Evolutionary conservation across 1,140 invertebrate species (phyloP).

Genomic region (Cydia amplana): DNA sequence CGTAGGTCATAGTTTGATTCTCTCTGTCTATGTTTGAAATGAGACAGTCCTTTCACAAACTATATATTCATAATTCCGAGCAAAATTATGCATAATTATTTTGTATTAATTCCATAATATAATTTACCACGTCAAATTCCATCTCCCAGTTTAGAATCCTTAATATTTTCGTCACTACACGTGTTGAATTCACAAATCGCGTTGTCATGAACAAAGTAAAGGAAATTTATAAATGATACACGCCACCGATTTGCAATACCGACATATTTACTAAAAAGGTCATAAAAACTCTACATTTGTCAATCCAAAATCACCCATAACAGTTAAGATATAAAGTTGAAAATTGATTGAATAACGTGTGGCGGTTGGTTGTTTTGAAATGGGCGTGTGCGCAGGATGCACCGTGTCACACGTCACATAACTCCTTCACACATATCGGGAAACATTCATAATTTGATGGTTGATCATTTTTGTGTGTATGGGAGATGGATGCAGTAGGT

Average conservation of each 20-base stretch:
- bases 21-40: too few species aligned
- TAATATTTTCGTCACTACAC: neutral
- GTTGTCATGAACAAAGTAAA: conserved; percentile 13
- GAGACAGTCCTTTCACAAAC: too few species aligned
- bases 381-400: conserved; percentile 52
- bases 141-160: neutral
- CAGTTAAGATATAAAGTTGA: neutral
- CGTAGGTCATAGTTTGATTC: too few species aligned
- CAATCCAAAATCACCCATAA: neutral
- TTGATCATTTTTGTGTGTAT: neutral
- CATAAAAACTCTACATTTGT: neutral
- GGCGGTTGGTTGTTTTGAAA: conserved; percentile 38
- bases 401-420: conserved; percentile 64
- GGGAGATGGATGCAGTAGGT: neutral
- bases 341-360: neutral
- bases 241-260: neutral
- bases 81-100: neutral
- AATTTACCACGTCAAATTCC: neutral
- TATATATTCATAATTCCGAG: too few species aligned
- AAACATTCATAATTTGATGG: conserved; percentile 69
- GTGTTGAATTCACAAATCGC: neutral
- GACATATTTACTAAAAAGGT: neutral
- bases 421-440: conserved; percentile 70
- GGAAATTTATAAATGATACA: conserved; percentile 11
- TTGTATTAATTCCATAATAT: neutral